These are phyloP conservation scores for Calameuta pallipes DNA, from an alignment of 2,888 invertebrate genomes.

Conservation along the genomic window DNA sequence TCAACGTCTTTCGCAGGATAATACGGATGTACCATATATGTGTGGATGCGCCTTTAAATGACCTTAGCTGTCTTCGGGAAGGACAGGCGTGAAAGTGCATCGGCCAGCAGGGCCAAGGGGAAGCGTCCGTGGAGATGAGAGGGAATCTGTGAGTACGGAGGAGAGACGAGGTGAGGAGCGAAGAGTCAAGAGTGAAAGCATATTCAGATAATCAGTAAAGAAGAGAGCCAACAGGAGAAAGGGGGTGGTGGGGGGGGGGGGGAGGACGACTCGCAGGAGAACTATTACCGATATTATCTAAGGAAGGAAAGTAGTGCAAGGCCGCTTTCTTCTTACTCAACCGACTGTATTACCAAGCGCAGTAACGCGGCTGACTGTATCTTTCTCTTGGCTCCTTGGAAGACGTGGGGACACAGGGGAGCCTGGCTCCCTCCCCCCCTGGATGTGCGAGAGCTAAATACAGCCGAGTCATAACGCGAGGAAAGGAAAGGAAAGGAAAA, in stretches of 20 bases:
- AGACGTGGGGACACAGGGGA: neutral
- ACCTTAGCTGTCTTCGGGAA: neutral
- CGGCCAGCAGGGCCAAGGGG: too few species aligned
- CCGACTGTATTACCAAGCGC: slow-evolving; percentile 49
- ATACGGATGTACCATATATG: too few species aligned
- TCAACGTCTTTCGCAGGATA: too few species aligned
- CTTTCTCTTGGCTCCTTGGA: slow-evolving; percentile 17
- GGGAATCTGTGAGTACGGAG: neutral
- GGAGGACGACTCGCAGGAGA: slow-evolving; percentile 28
- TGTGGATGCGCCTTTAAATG: neutral
- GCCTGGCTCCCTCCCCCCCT: too few species aligned
- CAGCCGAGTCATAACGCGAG: neutral
- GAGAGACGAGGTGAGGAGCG: neutral
- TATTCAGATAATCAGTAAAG: neutral
- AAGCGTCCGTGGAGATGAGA: too few species aligned
- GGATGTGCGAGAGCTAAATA: neutral
- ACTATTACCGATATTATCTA: slow-evolving; percentile 60
- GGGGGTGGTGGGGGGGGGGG: too few species aligned
- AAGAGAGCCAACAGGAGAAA: neutral
- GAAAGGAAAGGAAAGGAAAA: neutral
- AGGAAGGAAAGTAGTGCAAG: slow-evolving; percentile 61
- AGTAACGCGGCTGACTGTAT: slow-evolving; percentile 19
- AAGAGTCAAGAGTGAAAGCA: neutral
- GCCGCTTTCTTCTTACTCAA: slow-evolving; percentile 61
- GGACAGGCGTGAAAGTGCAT: too few species aligned